phyloP scores from a whole-genome alignment of 2,888 invertebrate species.

The Pocota personata region DNA sequence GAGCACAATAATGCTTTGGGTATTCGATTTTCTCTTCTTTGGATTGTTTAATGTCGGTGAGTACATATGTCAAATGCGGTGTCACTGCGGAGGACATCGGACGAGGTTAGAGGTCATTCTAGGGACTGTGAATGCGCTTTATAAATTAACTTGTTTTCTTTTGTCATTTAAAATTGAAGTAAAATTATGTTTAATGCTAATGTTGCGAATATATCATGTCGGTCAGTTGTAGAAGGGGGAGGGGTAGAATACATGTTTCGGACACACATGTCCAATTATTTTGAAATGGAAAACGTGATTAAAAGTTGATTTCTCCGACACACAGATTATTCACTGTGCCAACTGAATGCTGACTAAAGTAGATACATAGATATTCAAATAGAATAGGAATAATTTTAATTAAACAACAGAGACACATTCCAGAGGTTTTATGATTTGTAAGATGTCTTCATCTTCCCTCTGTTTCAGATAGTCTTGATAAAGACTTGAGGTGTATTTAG shows the following conservation, averaged over 20 bases:
- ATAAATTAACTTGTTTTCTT: constrained; percentile 70
- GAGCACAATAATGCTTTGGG: constrained; percentile 3
- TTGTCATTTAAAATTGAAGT: constrained; percentile 46
- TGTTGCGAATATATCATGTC: constrained; percentile 62
- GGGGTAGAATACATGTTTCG: constrained; percentile 39
- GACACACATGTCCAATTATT: constrained; percentile 68
- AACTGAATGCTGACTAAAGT: no score
- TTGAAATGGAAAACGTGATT: constrained; percentile 28
- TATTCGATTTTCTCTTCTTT: not conserved
- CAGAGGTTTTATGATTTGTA: no score
- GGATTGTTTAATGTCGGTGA: constrained; percentile 70
- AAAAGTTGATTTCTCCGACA: constrained; percentile 24
- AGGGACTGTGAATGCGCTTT: constrained; percentile 52
- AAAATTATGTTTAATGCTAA: constrained; percentile 53
- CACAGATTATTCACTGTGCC: no score
- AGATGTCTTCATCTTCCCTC: no score
- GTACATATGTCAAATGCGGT: constrained; percentile 70
- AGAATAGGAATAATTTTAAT: no score
- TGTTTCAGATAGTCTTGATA: no score
- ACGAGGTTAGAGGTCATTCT: constrained; percentile 63
- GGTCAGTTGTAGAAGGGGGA: not conserved
- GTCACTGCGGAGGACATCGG: constrained; percentile 60
- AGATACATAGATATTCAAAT: no score
- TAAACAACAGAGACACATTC: no score
- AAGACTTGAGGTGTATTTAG: no score